Evolutionary conservation across 2,113 vertebrate species (phyloP).

Genomic region (Genyomyrus donnyi): DNA sequence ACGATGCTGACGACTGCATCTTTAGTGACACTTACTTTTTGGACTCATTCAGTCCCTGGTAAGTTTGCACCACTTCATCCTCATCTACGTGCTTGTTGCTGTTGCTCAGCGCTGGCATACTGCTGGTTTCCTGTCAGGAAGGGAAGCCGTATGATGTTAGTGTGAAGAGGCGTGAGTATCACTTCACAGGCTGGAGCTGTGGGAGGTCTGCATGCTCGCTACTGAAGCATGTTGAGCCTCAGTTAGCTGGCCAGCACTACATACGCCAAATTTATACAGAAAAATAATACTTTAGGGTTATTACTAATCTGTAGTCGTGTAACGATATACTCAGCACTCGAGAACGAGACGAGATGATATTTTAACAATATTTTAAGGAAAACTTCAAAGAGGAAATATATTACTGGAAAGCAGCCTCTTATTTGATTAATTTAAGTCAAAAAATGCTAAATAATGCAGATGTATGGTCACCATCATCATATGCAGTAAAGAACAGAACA

Average conservation of each 20-base stretch:
- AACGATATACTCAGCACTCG: no score
- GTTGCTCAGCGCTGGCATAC: conserved; percentile 52
- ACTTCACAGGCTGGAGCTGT: neutral
- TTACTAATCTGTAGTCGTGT: no score
- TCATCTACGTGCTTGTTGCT: conserved; percentile 65
- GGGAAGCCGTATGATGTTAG: neutral
- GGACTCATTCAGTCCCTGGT: conserved; percentile 70
- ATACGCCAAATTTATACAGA: no score
- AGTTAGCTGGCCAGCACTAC: neutral
- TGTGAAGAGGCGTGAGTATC: neutral
- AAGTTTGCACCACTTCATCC: conserved; percentile 64
- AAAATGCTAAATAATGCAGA: no score
- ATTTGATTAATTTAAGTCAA: no score
- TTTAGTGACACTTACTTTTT: conserved; percentile 64
- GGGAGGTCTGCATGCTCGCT: neutral
- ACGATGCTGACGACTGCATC: neutral
- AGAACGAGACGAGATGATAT: no score
- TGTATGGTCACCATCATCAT: no score
- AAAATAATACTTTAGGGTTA: no score
- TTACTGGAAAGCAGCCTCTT: no score
- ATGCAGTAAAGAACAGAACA: no score
- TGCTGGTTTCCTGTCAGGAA: conserved; percentile 28
- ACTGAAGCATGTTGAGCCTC: neutral
- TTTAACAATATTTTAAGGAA: no score
- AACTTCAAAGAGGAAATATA: no score